Conservation (phyloP, 2,797 vertebrate species). For the Sebastes nivosus region DNA sequence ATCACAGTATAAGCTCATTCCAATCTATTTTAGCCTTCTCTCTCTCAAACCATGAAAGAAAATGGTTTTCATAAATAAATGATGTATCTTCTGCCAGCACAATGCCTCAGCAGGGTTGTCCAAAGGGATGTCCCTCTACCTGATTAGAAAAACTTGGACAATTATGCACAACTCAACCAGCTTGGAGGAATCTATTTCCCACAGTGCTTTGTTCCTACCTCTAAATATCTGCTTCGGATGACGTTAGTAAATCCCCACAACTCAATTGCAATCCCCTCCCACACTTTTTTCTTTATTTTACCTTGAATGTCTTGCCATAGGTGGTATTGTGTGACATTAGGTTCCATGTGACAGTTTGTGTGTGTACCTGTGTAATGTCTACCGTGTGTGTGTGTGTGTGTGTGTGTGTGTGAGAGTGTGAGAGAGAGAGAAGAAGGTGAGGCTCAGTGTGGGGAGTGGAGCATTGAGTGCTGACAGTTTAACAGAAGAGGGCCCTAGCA, state of each 20-base stretch:
- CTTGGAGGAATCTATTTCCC: conserved; percentile 20
- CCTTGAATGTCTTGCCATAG: conserved; percentile 21
- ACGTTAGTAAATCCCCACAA: conserved; percentile 9
- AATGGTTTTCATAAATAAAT: conserved; percentile 36
- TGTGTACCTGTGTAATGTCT: not conserved
- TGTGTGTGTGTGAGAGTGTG: accelerated
- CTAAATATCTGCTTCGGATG: not conserved
- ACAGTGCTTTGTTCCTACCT: conserved; percentile 27
- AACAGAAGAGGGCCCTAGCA: conserved; percentile 64
- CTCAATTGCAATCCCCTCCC: not conserved
- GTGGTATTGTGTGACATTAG: conserved; percentile 10
- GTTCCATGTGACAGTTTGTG: conserved; percentile 1
- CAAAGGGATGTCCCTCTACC: conserved; percentile 45
- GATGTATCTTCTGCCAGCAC: conserved; percentile 36
- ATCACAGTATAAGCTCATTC: not conserved
- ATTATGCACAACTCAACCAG: conserved; percentile 21
- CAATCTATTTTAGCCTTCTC: conserved; percentile 38
- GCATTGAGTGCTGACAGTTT: conserved; percentile 74
- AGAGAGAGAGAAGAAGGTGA: not conserved
- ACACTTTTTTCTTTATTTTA: not conserved
- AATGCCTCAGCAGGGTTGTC: conserved; percentile 37
- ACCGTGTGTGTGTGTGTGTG: not conserved
- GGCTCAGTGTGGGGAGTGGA: conserved; percentile 40
- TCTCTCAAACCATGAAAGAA: conserved; percentile 31
- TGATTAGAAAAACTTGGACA: conserved; percentile 55